phyloP scores from a whole-genome alignment of 1,140 invertebrate species.

The Coptotermes formosanus region DNA sequence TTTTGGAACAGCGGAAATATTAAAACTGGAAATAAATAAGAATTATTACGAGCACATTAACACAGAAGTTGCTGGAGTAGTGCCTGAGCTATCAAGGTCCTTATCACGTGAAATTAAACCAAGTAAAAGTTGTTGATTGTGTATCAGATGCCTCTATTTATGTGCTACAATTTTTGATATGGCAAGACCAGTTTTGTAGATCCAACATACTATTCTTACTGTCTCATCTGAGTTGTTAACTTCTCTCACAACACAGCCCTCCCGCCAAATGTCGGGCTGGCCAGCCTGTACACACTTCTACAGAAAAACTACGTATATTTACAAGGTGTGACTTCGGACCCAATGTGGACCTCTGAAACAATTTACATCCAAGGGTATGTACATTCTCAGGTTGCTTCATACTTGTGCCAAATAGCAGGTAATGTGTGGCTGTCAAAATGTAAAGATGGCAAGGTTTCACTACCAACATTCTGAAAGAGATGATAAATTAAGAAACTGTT shows the following conservation, averaged over 20 bases:
- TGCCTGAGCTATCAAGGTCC: not conserved
- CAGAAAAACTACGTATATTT: slow-evolving; percentile 30
- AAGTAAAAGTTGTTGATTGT: not conserved
- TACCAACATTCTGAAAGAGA: not conserved
- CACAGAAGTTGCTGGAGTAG: slow-evolving; percentile 4
- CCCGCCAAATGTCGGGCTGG: not conserved
- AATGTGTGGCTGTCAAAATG: not conserved
- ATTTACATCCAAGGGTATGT: slow-evolving; percentile 32
- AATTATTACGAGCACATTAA: not conserved
- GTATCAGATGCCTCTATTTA: not conserved
- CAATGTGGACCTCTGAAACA: slow-evolving; percentile 22
- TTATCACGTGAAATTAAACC: not conserved
- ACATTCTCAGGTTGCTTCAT: slow-evolving; percentile 25
- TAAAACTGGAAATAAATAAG: not conserved
- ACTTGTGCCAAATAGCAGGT: not conserved
- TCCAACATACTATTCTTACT: slow-evolving; percentile 27
- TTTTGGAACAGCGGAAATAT: not conserved
- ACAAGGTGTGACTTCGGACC: slow-evolving; percentile 24
- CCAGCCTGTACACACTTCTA: slow-evolving; percentile 23
- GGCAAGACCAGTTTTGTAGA: slow-evolving; percentile 28
- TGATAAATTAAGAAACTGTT: not conserved
- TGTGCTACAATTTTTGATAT: slow-evolving; percentile 3
- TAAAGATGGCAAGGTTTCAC: not conserved
- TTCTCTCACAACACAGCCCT: not conserved
- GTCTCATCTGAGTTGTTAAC: slow-evolving; percentile 16